Evolutionary conservation across 2,888 invertebrate genomes (phyloP), one percentile per base, ranked within the genome.

Genomic region (Drosophila rubida): DNA sequence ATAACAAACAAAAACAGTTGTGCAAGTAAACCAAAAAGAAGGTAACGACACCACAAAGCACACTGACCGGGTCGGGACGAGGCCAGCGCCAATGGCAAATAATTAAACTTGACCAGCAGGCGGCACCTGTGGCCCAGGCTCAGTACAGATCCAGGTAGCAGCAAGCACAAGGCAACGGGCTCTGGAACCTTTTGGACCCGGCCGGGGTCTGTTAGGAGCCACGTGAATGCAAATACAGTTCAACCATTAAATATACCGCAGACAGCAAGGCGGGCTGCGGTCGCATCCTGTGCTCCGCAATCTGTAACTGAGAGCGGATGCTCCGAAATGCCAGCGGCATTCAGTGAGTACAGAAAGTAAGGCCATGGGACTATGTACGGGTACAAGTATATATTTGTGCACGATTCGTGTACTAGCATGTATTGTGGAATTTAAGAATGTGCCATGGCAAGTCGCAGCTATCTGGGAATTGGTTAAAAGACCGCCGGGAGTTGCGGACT

Each of bases 181-280:
- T 22, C 22, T 14, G 35, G 39, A 13, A 35, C 42, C 41, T 35
- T 35, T 71, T 44, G 22, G 59, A 32, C 14, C 50, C 48, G 41
- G 9, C 14, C 53, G 25, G 27, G 23, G 41, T 50, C 37, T 19
- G 35, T 30, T 25, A 8, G 42, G 46, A 49, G 54, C 51, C 62
- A 68, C 69, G 83, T 73, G 75, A 74, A 77, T 86, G 88, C 86
- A 86, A 88, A 80, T 86, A 86, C 77, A 88, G 80, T 80, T 75
- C 70, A 75, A 53, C 80, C 84, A 75, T 88, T 73, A 80, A 79
- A 80, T 68, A 71, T 55, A 75, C 68, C 74, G 64, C 72, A 80
- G 83, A 77, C 87, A 69, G 79, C 75, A 73, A 76, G 76, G 51
- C 11, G 14, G 5, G 16, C 7, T 2, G 5, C 41, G 19, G 11